These are phyloP conservation scores for Oreonectes daqikongensis DNA, from an alignment of 2,797 vertebrate genomes.

Conservation along the genomic window DNA sequence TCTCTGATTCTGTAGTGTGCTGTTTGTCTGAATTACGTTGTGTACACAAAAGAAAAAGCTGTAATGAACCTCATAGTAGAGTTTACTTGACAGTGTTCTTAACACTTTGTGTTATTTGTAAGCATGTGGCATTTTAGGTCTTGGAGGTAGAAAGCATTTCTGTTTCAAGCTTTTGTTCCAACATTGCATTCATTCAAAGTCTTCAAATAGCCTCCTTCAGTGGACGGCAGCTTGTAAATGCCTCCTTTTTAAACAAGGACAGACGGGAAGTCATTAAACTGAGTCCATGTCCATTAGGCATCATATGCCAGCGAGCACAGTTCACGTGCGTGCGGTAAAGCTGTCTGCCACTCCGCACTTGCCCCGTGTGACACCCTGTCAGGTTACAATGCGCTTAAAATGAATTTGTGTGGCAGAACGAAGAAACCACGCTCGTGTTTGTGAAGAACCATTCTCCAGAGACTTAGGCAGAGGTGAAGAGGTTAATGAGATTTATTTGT, in stretches of 20 bases:
- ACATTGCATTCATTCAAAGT: conserved; percentile 35
- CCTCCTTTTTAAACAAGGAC: conserved; percentile 53
- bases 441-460: conserved; percentile 44
- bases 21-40: conserved; percentile 19
- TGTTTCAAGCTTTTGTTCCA: neutral
- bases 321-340: conserved; percentile 32
- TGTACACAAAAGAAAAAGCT: too few species aligned
- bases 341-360: conserved; percentile 35
- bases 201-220: conserved; percentile 36
- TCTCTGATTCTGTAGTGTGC: conserved; percentile 5
- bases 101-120: neutral
- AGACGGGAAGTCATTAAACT: conserved; percentile 54
- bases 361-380: conserved; percentile 46
- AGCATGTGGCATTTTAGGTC: neutral
- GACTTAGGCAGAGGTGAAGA: conserved; percentile 55
- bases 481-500: conserved; percentile 64
- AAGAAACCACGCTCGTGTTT: conserved; percentile 49
- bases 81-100: too few species aligned
- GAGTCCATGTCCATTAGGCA: conserved; percentile 44
- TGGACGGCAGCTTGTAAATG: conserved; percentile 14
- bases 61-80: too few species aligned
- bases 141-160: neutral
- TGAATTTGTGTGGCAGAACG: conserved; percentile 35
- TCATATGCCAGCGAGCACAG: conserved; percentile 32
- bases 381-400: conserved; percentile 51